Percentiles rank a stretch among this genome's conserved stretches.
Conservation (phyloP, 2,888 invertebrate genomes). For the Choreutis nemorana region DNA sequence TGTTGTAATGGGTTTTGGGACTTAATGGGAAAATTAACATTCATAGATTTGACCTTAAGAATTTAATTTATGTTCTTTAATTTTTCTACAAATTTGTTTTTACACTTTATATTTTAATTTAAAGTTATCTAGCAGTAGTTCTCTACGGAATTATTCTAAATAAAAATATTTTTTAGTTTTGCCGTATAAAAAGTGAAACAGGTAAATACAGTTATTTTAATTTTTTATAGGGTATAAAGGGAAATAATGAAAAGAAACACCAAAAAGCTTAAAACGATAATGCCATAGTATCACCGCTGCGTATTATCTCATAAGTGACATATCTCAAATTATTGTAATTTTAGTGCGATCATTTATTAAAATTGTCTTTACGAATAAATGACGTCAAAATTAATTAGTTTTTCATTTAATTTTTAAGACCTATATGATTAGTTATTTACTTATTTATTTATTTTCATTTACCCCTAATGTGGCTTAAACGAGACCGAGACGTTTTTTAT, state of each 20-base stretch:
- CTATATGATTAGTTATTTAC: too few species aligned
- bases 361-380: slow-evolving; percentile 66
- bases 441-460: too few species aligned
- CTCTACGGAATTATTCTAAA: too few species aligned
- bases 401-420: slow-evolving; percentile 12
- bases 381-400: slow-evolving; percentile 36
- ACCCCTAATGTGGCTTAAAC: too few species aligned
- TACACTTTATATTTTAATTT: neutral
- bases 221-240: neutral
- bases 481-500: too few species aligned
- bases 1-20: neutral
- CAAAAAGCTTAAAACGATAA: slow-evolving; percentile 12
- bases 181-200: too few species aligned
- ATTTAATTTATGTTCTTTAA: too few species aligned
- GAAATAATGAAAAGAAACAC: slow-evolving; percentile 2
- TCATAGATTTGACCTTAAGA: too few species aligned
- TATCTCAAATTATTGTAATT: slow-evolving; percentile 65
- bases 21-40: too few species aligned
- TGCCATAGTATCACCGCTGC: slow-evolving; percentile 39
- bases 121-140: too few species aligned
- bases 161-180: too few species aligned
- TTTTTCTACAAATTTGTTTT: too few species aligned
- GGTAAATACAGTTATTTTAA: neutral
- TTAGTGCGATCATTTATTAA: slow-evolving; percentile 64
- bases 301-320: slow-evolving; percentile 50